phyloP scores from a whole-genome alignment of 53 echinoderm and acorn worm genomes.

The Paelopatides confundens region DNA sequence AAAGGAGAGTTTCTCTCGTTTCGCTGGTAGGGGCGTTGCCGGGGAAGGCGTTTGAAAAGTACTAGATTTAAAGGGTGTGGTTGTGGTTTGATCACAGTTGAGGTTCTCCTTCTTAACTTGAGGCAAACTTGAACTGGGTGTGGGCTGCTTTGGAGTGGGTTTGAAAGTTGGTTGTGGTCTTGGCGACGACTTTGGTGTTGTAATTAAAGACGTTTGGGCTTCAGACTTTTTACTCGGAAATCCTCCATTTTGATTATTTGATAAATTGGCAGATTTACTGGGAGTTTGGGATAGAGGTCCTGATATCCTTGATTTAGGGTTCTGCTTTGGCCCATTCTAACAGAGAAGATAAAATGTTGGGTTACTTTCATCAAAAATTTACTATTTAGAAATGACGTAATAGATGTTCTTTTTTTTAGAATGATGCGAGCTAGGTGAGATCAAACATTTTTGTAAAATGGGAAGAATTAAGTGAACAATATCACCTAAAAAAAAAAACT shows the following conservation, averaged over 20 bases:
- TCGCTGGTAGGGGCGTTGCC: conserved; percentile 54
- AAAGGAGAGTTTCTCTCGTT: conserved; percentile 78
- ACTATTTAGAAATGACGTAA: not conserved
- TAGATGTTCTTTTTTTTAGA: no score
- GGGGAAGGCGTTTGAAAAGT: conserved; percentile 42
- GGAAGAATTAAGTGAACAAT: no score
- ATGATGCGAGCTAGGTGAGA: no score
- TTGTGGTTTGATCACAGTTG: conserved; percentile 2
- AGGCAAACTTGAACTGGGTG: not conserved
- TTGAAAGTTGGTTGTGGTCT: conserved; percentile 66
- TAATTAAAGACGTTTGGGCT: not conserved
- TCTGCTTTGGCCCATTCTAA: conserved; percentile 36
- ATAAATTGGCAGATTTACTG: not conserved
- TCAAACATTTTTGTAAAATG: no score
- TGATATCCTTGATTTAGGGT: conserved; percentile 7
- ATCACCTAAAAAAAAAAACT: no score
- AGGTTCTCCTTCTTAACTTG: conserved; percentile 5
- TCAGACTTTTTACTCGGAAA: not conserved
- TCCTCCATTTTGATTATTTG: conserved; percentile 4
- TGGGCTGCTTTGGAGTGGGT: conserved; percentile 48
- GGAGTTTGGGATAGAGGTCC: conserved; percentile 7
- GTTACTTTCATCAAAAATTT: not conserved
- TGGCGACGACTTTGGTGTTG: conserved; percentile 61
- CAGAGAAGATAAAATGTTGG: not conserved
- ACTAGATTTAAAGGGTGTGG: conserved; percentile 12